phyloP scores from a whole-genome alignment of 1,140 invertebrate species.

The Phortica variegata region DNA sequence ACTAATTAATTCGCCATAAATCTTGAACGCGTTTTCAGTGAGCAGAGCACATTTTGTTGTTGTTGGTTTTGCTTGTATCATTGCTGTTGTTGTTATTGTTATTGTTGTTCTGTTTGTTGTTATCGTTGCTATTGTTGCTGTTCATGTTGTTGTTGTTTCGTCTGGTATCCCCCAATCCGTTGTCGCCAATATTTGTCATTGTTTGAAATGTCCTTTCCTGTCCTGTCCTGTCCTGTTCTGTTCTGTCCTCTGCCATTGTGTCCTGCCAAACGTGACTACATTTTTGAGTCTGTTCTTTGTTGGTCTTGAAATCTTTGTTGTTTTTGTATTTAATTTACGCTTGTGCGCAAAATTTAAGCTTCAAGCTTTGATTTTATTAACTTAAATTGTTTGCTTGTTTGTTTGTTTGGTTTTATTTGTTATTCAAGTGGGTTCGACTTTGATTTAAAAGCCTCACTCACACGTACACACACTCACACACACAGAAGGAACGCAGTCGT shows the following conservation, averaged over 20 bases:
- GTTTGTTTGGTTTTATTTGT: background rate
- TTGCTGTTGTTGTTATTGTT: background rate
- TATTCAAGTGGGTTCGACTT: no score
- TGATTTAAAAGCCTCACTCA: no score
- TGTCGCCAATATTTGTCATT: no score
- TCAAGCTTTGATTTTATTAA: constrained; percentile 3
- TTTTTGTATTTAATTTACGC: constrained; percentile 12
- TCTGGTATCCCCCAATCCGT: no score
- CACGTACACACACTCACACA: no score
- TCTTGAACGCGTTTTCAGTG: constrained; percentile 17
- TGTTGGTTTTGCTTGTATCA: constrained; percentile 4
- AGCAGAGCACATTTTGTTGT: constrained; percentile 3
- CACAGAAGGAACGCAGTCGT: no score
- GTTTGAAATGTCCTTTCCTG: no score
- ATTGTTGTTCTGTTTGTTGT: constrained; percentile 7
- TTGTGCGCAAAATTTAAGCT: background rate
- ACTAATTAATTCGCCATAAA: constrained; percentile 33
- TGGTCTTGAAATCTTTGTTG: no score
- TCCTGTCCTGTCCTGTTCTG: no score
- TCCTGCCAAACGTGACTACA: no score
- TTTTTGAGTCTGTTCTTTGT: no score
- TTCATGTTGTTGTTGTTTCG: constrained; percentile 7
- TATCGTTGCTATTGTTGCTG: constrained; percentile 25
- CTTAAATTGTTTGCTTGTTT: constrained; percentile 13
- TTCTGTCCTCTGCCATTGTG: no score